A percentile compares a stretch with the other conserved stretches of the same genome.
Conservation (phyloP, 2,113 vertebrate species). For the Tyto alba region DNA sequence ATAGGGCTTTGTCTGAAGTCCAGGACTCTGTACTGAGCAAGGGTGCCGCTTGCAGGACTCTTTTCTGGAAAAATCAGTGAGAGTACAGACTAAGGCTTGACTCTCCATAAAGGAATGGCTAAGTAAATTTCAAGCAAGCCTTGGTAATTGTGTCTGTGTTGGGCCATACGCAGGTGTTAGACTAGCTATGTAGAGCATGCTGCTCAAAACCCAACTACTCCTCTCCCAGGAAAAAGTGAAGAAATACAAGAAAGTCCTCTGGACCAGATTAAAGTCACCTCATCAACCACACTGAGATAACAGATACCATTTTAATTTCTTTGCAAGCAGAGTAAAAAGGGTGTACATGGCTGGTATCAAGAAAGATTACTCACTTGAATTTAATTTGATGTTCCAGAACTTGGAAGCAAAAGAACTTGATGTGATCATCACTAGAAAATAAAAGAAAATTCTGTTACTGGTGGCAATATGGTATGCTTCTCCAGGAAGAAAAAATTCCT, state of each 20-base stretch:
- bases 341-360: neutral
- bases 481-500: neutral
- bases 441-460: neutral
- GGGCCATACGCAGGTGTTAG: neutral
- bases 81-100: neutral
- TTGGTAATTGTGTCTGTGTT: neutral
- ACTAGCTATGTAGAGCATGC: neutral
- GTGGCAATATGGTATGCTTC: neutral
- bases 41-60: neutral
- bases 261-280: neutral
- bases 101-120: neutral
- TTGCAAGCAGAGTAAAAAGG: neutral
- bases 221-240: neutral
- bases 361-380: conserved; percentile 83
- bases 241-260: neutral
- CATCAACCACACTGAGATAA: neutral
- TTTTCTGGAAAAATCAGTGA: neutral
- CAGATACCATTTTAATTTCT: neutral
- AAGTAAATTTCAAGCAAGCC: neutral
- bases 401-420: conserved; percentile 99
- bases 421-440: conserved; percentile 87
- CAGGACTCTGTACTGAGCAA: neutral
- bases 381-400: conserved; percentile 97
- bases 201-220: neutral
- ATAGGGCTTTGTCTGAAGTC: conserved; percentile 1